Evolutionary conservation across 2,888 invertebrate species (phyloP).

Genomic region (Entomobrya proxima): DNA sequence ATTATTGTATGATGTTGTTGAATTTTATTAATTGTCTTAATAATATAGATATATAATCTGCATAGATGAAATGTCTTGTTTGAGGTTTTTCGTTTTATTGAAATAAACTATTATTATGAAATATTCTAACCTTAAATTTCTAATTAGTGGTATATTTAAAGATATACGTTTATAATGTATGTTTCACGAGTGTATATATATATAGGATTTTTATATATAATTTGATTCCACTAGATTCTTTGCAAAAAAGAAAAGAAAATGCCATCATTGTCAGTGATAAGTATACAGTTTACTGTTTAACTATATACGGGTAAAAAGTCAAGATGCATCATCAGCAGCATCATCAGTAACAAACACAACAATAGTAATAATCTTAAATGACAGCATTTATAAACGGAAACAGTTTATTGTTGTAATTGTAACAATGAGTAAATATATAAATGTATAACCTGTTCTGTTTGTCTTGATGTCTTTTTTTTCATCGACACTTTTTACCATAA

Average conservation of each 20-base stretch:
- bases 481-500: constrained; percentile 15
- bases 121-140: background rate
- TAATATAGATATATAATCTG: constrained; percentile 51
- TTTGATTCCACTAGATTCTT: constrained; percentile 65
- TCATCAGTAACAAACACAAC: constrained; percentile 36
- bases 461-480: constrained; percentile 43
- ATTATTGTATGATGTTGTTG: background rate
- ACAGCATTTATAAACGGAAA: constrained; percentile 60
- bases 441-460: constrained; percentile 50
- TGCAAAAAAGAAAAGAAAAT: constrained; percentile 63
- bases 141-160: background rate
- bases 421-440: constrained; percentile 51
- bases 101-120: background rate
- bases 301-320: constrained; percentile 6
- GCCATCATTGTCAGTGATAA: constrained; percentile 65
- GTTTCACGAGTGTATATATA: background rate
- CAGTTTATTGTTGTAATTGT: constrained; percentile 42
- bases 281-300: constrained; percentile 18
- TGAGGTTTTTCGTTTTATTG: constrained; percentile 34
- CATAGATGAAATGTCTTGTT: constrained; percentile 67
- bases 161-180: constrained; percentile 7
- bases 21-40: background rate
- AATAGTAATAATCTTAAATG: constrained; percentile 53
- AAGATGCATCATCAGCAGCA: constrained; percentile 16
- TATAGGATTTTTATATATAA: constrained; percentile 16